Evolutionary conservation across 2,113 vertebrate species (phyloP).

Genomic region (Saguinus midas): DNA sequence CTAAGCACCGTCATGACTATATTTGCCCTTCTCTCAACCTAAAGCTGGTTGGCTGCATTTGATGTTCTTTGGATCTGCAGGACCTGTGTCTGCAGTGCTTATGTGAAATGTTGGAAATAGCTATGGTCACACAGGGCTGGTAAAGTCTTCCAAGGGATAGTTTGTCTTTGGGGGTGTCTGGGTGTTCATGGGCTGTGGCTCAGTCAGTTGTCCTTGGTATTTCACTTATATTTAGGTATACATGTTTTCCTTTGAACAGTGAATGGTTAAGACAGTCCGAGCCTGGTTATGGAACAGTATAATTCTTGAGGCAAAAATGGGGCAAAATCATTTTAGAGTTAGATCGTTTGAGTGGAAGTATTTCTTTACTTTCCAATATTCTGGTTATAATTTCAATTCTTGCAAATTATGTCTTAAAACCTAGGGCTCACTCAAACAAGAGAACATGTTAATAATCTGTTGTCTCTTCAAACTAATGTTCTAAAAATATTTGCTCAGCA

Average conservation of each 20-base stretch:
- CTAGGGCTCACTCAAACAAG: neutral
- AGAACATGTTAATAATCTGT: neutral
- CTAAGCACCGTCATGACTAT: neutral
- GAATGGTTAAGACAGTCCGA: neutral
- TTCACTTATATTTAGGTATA: neutral
- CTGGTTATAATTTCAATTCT: neutral
- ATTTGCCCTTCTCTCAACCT: constrained; percentile 35
- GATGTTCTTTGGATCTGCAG: neutral
- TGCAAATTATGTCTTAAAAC: neutral
- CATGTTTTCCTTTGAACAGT: neutral
- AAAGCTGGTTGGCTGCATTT: neutral
- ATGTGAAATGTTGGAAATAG: neutral
- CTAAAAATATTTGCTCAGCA: neutral
- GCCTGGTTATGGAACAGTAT: neutral
- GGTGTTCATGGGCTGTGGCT: neutral
- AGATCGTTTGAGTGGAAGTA: neutral
- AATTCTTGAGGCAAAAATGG: neutral
- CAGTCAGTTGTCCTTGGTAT: neutral
- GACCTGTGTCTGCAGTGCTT: neutral
- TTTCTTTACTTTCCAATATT: neutral
- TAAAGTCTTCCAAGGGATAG: neutral
- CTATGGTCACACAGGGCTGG: neutral
- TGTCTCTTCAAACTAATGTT: neutral
- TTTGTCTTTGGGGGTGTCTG: neutral
- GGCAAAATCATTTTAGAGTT: neutral